A percentile compares a stretch with the other conserved stretches of the same genome.
These are phyloP conservation scores for Pampusana beccarii DNA, from an alignment of 2,113 vertebrate species.

Conservation along the genomic window DNA sequence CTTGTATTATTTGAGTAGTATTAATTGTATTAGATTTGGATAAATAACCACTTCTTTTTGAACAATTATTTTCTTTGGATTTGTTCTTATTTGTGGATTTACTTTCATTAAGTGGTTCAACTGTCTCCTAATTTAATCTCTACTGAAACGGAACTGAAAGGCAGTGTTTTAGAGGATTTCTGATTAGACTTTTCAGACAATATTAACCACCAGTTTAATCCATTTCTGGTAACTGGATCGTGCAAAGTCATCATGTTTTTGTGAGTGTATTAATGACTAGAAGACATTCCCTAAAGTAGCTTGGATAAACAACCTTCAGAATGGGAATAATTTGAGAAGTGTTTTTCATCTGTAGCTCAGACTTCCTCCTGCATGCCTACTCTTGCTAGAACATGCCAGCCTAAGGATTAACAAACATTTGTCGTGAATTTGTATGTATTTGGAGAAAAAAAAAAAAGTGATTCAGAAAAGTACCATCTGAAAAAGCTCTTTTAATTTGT, in stretches of 20 bases:
- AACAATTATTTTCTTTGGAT: slow-evolving; percentile 10
- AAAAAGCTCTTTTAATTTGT: neutral
- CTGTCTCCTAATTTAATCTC: slow-evolving; percentile 32
- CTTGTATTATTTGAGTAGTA: neutral
- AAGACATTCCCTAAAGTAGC: neutral
- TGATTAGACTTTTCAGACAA: slow-evolving; percentile 16
- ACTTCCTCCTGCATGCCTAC: neutral
- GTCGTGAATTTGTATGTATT: neutral
- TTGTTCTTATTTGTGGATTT: slow-evolving; percentile 41
- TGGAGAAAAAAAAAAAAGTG: neutral
- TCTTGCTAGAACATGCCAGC: neutral
- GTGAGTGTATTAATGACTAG: neutral
- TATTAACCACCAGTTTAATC: neutral
- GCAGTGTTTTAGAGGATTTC: neutral
- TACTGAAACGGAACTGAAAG: neutral
- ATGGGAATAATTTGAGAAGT: neutral
- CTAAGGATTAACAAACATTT: neutral
- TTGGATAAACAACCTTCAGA: neutral
- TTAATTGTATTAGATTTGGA: neutral
- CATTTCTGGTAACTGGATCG: neutral
- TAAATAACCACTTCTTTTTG: neutral
- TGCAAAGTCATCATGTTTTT: neutral
- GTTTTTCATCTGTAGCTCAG: neutral
- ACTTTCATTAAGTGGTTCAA: slow-evolving; percentile 9
- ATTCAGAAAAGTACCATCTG: neutral